phyloP scores from a whole-genome alignment of 2,888 invertebrate species.

The Coelopa pilipes region DNA sequence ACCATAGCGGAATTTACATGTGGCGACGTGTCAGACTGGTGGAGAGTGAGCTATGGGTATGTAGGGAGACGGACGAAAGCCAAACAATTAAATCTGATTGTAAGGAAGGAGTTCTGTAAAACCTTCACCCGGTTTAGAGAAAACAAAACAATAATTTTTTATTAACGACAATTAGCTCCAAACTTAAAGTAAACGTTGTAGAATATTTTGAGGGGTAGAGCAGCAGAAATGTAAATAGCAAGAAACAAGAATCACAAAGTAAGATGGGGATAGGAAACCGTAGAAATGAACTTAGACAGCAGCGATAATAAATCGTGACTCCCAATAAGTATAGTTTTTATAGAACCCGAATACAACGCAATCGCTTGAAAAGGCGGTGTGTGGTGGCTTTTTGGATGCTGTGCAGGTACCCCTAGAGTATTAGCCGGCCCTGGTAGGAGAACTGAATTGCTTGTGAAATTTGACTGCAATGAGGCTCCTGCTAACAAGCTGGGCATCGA shows the following conservation, averaged over 20 bases:
- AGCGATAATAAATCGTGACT: too few relatives aligned
- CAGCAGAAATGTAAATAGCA: slow-evolving; percentile 36
- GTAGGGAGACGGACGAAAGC: background rate
- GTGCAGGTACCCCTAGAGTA: background rate
- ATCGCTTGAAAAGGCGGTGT: too few relatives aligned
- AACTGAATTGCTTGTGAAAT: background rate
- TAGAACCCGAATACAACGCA: too few relatives aligned
- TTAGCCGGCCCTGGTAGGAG: background rate
- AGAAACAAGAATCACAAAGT: background rate
- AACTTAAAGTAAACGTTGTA: slow-evolving; percentile 29
- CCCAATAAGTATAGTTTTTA: too few relatives aligned
- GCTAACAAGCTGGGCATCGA: slow-evolving; percentile 1
- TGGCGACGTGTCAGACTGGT: too few relatives aligned
- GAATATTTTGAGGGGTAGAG: slow-evolving; percentile 20
- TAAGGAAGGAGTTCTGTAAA: slow-evolving; percentile 34
- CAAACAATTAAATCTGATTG: slow-evolving; percentile 33
- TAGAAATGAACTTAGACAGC: too few relatives aligned
- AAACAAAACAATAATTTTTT: slow-evolving; percentile 57
- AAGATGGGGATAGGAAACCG: too few relatives aligned
- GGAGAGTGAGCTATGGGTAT: too few relatives aligned
- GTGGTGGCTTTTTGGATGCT: background rate
- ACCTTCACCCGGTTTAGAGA: slow-evolving; percentile 48
- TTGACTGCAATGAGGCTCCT: background rate
- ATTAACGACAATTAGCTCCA: slow-evolving; percentile 41
- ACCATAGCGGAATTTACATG: too few relatives aligned